Evolutionary conservation across 2,888 invertebrate species (phyloP), one percentile per base, ranked within the genome.

Genomic region (Apamea anceps): DNA sequence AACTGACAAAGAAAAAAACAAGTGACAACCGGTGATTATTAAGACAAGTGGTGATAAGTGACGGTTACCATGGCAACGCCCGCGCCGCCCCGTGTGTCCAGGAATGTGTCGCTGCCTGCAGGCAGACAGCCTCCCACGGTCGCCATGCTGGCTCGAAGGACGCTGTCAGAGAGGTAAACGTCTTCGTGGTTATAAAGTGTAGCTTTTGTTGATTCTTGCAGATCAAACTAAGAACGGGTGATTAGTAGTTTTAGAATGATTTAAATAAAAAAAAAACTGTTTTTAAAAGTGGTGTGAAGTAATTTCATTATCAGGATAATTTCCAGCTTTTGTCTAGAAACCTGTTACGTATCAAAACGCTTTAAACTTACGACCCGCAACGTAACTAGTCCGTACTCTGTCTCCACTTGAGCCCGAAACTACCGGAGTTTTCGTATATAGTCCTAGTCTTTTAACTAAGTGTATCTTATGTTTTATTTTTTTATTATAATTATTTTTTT

Each of bases 101-200:
- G 97, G 65, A 97, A 97, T 82, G 95, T 97, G 66, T 97, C 97
- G 32, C 89, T 97, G 83, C 97, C 97, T 10, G 96, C 97, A 4
- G 97, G 97, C 0, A 90, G 96, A 0, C 97, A 96, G 88, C 97
- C 97, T 72, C 96, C 96, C 1, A 91, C 96, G 0, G 94, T 95
- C 28, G 93, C 91, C 12, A 91, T 95, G 91, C 90, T 96, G 82
- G 95, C 96, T 0, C 89, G 97, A 60, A 90, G 97, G 86, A 96
- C 97, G 1, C 89, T 96, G 72, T 97, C 97, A 0, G 97, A 97
- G 89, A 97, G 97, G 97, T 97, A 96, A 87, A 73, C 62, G 32
- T 63, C 1, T 78, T 25, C 57, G 12, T 5, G 12, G n/a, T 60
- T 60, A 12, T 57, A 12, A 25, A 12, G 25, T 57, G 10, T n/a